Conservation (phyloP, 1,140 invertebrate species). For the Ceratina japonica region DNA sequence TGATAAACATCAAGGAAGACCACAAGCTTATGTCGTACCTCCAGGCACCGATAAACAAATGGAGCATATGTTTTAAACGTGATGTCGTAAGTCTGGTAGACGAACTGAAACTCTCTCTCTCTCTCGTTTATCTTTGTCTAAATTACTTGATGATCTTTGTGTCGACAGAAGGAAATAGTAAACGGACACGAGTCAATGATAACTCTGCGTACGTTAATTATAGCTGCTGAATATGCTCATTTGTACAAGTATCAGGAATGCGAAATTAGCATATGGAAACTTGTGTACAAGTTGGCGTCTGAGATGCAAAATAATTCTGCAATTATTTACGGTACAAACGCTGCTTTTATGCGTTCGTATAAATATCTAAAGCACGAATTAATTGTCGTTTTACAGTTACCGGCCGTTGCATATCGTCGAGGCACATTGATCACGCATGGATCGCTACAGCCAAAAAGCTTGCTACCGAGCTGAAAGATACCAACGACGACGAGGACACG, state of each 20-base stretch:
- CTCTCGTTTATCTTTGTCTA: neutral
- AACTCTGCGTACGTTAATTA: constrained; percentile 60
- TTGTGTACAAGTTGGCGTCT: constrained; percentile 64
- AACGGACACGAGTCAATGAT: constrained; percentile 57
- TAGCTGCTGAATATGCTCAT: constrained; percentile 68
- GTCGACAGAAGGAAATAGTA: constrained; percentile 51
- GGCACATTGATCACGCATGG: constrained; percentile 68
- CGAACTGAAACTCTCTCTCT: neutral
- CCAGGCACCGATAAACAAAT: constrained; percentile 59
- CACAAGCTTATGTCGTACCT: constrained; percentile 56
- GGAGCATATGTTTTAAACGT: constrained; percentile 63
- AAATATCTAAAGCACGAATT: constrained; percentile 4
- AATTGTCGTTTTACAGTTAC: constrained; percentile 59
- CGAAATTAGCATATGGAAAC: constrained; percentile 65
- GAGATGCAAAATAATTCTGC: constrained; percentile 54
- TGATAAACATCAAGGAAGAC: constrained; percentile 69
- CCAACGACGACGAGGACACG: constrained; percentile 52
- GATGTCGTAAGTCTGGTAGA: constrained; percentile 61
- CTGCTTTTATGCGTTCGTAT: neutral
- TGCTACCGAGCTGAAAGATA: constrained; percentile 50
- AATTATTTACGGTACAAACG: constrained; percentile 63
- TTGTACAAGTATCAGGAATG: constrained; percentile 65
- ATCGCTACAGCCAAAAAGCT: constrained; percentile 62
- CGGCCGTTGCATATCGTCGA: constrained; percentile 67
- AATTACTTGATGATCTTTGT: constrained; percentile 17